These are phyloP conservation scores for Castor canadensis DNA, from an alignment of 2,113 vertebrate species.

Conservation along the genomic window DNA sequence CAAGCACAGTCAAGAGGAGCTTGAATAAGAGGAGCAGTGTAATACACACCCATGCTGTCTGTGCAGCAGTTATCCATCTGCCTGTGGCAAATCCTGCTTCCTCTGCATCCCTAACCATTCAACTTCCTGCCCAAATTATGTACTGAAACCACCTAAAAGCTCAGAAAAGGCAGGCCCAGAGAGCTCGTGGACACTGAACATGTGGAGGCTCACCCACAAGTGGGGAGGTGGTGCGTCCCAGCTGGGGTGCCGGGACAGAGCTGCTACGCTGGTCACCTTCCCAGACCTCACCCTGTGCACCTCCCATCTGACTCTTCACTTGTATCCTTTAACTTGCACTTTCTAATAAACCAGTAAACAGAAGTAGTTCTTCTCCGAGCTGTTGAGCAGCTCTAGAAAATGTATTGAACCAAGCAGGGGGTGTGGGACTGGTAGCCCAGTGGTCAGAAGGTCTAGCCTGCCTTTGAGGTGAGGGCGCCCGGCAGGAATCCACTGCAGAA, in stretches of 20 bases:
- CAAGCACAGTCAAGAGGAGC: too few relatives aligned
- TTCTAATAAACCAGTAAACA: neutral
- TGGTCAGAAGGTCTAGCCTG: neutral
- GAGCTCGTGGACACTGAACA: neutral
- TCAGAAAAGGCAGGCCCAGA: neutral
- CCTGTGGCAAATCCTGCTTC: neutral
- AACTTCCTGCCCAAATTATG: neutral
- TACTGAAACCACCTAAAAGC: neutral
- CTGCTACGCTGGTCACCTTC: too few relatives aligned
- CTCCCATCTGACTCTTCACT: neutral
- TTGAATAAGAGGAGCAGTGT: neutral
- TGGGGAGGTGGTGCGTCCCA: neutral
- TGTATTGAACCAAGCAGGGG: neutral
- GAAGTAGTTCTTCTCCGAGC: neutral
- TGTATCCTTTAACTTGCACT: neutral
- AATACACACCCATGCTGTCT: neutral
- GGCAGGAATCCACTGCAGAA: neutral
- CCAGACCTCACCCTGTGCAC: neutral
- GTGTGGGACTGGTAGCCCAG: neutral
- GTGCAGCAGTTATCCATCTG: neutral
- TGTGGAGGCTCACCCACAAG: neutral
- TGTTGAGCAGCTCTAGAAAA: neutral
- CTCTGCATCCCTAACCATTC: neutral
- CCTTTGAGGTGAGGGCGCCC: too few relatives aligned
- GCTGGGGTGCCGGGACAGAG: too few relatives aligned